Evolutionary conservation across 2,888 invertebrate genomes (phyloP), one percentile per base, ranked within the genome.

Genomic region (Pollenia angustigena): DNA sequence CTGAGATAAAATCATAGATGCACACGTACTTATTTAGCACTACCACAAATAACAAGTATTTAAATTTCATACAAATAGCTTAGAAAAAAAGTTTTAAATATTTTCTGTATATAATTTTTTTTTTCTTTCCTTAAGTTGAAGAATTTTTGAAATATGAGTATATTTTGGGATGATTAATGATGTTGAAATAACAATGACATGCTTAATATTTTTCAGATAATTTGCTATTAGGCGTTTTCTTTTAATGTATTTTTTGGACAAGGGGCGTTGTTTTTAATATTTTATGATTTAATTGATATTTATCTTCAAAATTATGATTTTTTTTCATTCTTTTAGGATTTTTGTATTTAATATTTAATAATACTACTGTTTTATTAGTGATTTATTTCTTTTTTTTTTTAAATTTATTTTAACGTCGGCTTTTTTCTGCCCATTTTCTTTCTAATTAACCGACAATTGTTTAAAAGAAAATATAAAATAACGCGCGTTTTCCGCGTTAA

Each of bases 401-500:
- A 32, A 23, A 42, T 46, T 9, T 42, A 2, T 23, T 75, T 58
- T 56, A 16, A 79, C 75, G 79, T 64, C 82, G 83, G 86, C 54
- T 48, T 81, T 80, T 48, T 56, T 40, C 18, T 68, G 32, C 42
- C 48, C 18, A n/a, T 46, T 74, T 60, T 40, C n/a, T 44, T 54
- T 52, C 9, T 72, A 42, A 68, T 66, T 74, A 60, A 50, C 42
- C 64, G 68, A 62, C 40, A 62, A 60, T 56, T 69, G 62, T 10
- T 16, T 11, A n/a, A 69, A 32, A 32, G 32, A 32, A 48, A 60
- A 66, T 62, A 72, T 84, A 2, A 58, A 80, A 84, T 81, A 84
- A 84, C 81, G 81, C 78, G 87, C 84, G 68, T 87, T 87, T 87
- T 87, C 75, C 88, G 82, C 86, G 83, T 81, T 85, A 85, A 87